Conservation (phyloP, 2,888 invertebrate genomes). For the Xestia sexstrigata region DNA sequence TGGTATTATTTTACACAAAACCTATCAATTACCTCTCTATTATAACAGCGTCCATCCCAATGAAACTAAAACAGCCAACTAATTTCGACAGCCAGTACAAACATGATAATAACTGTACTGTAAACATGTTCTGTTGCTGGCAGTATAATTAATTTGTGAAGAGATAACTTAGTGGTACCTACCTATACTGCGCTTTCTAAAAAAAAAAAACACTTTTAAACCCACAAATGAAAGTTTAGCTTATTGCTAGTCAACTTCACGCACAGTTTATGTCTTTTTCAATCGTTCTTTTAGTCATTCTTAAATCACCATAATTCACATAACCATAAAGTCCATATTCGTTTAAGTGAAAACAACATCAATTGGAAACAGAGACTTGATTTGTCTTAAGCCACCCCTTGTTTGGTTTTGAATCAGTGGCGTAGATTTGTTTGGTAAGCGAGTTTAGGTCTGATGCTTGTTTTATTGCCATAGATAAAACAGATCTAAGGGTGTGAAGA, state of each 20-base stretch:
- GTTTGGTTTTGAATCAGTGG: constrained; percentile 15
- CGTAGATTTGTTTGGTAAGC: constrained; percentile 8
- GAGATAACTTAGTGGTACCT: constrained; percentile 10
- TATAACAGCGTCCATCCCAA: not conserved
- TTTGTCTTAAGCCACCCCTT: not conserved
- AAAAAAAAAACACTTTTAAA: not conserved
- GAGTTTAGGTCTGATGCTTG: not conserved
- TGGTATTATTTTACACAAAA: not conserved
- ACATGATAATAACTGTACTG: constrained; percentile 12
- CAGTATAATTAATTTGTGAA: constrained; percentile 31
- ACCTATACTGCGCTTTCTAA: too few species aligned
- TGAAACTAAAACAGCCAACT: constrained; percentile 25
- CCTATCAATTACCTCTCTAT: constrained; percentile 3
- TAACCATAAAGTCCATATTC: not conserved
- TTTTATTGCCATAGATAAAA: not conserved
- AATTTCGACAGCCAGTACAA: constrained; percentile 25
- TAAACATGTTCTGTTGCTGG: constrained; percentile 7
- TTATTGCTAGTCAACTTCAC: not conserved
- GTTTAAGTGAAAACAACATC: not conserved
- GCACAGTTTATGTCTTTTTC: not conserved
- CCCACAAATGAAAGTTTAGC: not conserved
- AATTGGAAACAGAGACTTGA: not conserved
- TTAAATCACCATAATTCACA: not conserved
- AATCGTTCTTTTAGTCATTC: not conserved
- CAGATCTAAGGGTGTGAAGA: not conserved